These are phyloP conservation scores for Atta colombica DNA, from an alignment of 1,140 invertebrate genomes.

Conservation along the genomic window DNA sequence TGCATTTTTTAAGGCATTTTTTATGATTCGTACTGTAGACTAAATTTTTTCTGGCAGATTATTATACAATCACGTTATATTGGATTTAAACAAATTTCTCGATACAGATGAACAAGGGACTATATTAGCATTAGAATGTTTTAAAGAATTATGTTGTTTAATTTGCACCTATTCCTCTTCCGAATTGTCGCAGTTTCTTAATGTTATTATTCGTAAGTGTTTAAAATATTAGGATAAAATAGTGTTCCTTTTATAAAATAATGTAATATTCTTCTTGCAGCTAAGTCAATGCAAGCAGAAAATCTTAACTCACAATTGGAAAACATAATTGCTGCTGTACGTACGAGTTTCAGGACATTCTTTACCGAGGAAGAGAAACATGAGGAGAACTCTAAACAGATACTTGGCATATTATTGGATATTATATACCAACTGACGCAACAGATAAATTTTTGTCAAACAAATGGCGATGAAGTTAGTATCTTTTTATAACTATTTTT, in stretches of 20 bases:
- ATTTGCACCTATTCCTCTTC: conserved; percentile 83
- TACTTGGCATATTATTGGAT: conserved; percentile 83
- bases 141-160: conserved; percentile 86
- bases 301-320: conserved; percentile 76
- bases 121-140: conserved; percentile 86
- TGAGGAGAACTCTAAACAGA: conserved; percentile 79
- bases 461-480: conserved; percentile 73
- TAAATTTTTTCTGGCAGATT: conserved; percentile 75
- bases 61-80: conserved; percentile 79
- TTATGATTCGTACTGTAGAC: neutral
- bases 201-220: conserved; percentile 62
- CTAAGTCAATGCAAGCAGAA: conserved; percentile 31
- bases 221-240: neutral
- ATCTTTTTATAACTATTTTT: conserved; percentile 25
- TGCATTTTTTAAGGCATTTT: too few species aligned
- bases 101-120: conserved; percentile 85
- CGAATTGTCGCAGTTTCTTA: conserved; percentile 85
- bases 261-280: conserved; percentile 14
- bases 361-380: conserved; percentile 78
- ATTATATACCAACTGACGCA: conserved; percentile 81
- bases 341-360: conserved; percentile 70
- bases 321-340: conserved; percentile 73
- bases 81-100: conserved; percentile 80
- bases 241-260: neutral
- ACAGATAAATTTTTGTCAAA: conserved; percentile 82